Percentiles rank a stretch among this genome's conserved stretches.
Evolutionary conservation across 2,113 vertebrate genomes (phyloP).

Genomic region (Hippoglossus stenolepis): DNA sequence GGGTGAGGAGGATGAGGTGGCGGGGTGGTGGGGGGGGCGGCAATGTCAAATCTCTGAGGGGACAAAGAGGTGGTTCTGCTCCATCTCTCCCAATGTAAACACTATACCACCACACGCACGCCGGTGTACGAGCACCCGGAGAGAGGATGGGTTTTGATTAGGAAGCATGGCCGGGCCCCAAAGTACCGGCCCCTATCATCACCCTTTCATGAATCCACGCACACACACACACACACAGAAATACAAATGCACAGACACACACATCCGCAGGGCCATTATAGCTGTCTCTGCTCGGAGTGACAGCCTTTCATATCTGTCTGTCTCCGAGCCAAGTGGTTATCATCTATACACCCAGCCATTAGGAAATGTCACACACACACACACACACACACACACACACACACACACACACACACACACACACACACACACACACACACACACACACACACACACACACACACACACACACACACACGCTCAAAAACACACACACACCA

Average conservation of each 20-base stretch:
- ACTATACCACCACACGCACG: conserved; percentile 36
- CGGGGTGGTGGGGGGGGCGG: neutral
- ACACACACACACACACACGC: conserved; percentile 51
- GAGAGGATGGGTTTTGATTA: conserved; percentile 61
- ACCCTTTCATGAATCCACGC: conserved; percentile 52
- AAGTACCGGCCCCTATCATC: conserved; percentile 69
- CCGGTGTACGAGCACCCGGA: conserved; percentile 23
- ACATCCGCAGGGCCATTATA: conserved; percentile 70
- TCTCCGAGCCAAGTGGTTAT: conserved; percentile 76
- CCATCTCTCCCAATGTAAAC: conserved; percentile 63
- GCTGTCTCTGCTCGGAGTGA: conserved; percentile 74
- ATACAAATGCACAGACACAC: conserved; percentile 38
- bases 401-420: conserved; percentile 36
- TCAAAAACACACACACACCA: conserved; percentile 19
- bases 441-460: conserved; percentile 52
- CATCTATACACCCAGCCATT: conserved; percentile 78
- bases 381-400: neutral
- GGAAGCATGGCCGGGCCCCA: conserved; percentile 41
- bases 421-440: conserved; percentile 22
- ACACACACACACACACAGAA: conserved; percentile 28
- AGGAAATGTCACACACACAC: conserved; percentile 81
- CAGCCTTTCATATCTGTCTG: conserved; percentile 79
- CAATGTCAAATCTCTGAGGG: conserved; percentile 60
- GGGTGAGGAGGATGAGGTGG: neutral
- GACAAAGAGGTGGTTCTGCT: conserved; percentile 72